These are phyloP conservation scores for Cremastinae sp. DNA, from an alignment of 2,888 invertebrate species.

Conservation along the genomic window DNA sequence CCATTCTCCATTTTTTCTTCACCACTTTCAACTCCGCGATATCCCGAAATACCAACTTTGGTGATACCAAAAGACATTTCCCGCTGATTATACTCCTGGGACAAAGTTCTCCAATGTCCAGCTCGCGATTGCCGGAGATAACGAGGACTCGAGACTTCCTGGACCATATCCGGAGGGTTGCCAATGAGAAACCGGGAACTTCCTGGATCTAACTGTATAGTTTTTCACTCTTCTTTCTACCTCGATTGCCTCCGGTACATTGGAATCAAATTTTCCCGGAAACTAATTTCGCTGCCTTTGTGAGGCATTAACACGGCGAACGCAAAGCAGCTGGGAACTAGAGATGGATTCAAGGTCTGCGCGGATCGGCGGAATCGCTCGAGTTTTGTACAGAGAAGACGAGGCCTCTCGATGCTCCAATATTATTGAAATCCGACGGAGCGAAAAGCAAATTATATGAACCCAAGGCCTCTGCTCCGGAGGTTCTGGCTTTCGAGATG, in stretches of 20 bases:
- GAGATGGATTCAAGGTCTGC: constrained; percentile 18
- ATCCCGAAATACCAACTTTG: neutral
- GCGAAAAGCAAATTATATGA: constrained; percentile 79
- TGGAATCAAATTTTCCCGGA: constrained; percentile 75
- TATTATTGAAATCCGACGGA: constrained; percentile 78
- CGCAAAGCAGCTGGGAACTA: constrained; percentile 8
- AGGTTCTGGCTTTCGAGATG: too few relatives aligned
- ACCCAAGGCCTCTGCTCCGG: constrained; percentile 60
- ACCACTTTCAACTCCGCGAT: constrained; percentile 28
- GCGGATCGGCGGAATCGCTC: constrained; percentile 34
- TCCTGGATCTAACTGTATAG: constrained; percentile 48
- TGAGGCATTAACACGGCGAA: constrained; percentile 69
- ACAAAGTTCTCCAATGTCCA: too few relatives aligned
- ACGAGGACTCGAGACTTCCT: neutral
- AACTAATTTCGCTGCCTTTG: constrained; percentile 78
- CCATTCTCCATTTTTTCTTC: constrained; percentile 10
- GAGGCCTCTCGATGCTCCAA: constrained; percentile 69
- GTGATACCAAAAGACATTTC: neutral
- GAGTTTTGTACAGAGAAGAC: constrained; percentile 15
- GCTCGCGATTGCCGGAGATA: neutral
- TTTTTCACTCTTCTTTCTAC: constrained; percentile 30
- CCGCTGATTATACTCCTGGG: too few relatives aligned
- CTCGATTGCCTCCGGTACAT: constrained; percentile 40
- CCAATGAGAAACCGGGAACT: constrained; percentile 42
- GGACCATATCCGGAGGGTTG: constrained; percentile 32